A percentile compares a stretch with the other conserved stretches of the same genome.
Evolutionary conservation across 2,888 invertebrate genomes (phyloP).

Genomic region (Cheilosia impressa): DNA sequence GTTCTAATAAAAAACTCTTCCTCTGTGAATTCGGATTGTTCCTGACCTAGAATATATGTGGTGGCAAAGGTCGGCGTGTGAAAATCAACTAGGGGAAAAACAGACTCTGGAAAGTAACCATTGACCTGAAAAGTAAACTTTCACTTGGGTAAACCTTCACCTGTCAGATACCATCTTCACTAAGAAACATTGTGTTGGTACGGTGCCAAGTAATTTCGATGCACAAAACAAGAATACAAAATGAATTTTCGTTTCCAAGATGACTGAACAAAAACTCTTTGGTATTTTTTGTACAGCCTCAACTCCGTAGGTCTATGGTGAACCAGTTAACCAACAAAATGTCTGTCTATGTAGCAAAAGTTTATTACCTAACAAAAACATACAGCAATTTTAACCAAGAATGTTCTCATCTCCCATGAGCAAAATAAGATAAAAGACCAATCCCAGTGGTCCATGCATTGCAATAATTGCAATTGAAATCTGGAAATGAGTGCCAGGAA

Average conservation of each 20-base stretch:
- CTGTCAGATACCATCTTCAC: conserved; percentile 40
- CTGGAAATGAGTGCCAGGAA: neutral
- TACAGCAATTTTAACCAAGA: neutral
- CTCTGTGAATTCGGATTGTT: neutral
- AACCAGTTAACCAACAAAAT: neutral
- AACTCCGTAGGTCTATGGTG: neutral
- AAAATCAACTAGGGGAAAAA: conserved; percentile 2
- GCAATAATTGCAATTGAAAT: neutral
- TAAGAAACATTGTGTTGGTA: conserved; percentile 28
- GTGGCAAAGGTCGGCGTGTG: conserved; percentile 13
- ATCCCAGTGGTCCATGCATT: neutral
- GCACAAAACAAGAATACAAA: conserved; percentile 18
- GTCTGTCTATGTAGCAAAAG: neutral
- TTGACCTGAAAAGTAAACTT: conserved; percentile 46
- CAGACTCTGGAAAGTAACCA: conserved; percentile 23
- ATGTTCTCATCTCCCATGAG: too few species aligned
- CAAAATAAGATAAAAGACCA: neutral
- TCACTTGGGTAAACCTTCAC: conserved; percentile 37
- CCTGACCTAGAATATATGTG: conserved; percentile 1
- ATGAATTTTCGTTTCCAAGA: conserved; percentile 28
- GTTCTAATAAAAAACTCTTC: too few species aligned
- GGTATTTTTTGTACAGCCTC: conserved; percentile 3
- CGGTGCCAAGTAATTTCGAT: conserved; percentile 31
- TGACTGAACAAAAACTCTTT: conserved; percentile 24
- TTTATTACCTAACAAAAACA: conserved; percentile 34